Percentiles rank a stretch among this genome's conserved stretches.
phyloP scores from a whole-genome alignment of 2,113 vertebrate species.

The Pipra filicauda region DNA sequence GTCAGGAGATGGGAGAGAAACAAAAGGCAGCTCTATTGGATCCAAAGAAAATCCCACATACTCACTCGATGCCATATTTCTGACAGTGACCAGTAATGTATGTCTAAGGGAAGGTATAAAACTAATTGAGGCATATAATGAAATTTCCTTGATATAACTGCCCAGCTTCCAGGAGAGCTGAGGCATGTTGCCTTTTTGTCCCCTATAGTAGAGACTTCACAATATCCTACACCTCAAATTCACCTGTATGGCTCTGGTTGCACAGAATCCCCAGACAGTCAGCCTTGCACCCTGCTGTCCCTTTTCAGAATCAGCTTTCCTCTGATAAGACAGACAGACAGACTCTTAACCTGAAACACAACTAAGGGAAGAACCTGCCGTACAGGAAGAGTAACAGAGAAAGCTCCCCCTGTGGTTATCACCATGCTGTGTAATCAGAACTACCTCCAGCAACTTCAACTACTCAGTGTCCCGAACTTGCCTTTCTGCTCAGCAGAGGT shows the following conservation, averaged over 20 bases:
- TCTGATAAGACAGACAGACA: not conserved
- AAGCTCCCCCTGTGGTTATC: not conserved
- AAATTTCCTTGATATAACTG: not conserved
- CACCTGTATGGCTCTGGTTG: not conserved
- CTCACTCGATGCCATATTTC: not conserved
- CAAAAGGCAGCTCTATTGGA: not conserved
- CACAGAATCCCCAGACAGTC: not conserved
- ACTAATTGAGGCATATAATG: not conserved
- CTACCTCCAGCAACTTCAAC: not conserved
- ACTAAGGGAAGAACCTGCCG: not conserved
- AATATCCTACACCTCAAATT: not conserved
- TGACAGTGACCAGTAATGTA: not conserved
- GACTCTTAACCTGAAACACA: not conserved
- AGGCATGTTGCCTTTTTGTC: not conserved
- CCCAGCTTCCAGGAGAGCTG: not conserved
- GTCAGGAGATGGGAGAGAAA: not conserved
- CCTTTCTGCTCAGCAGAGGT: not conserved
- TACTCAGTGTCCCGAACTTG: not conserved
- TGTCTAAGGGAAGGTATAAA: not conserved
- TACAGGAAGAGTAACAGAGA: not conserved
- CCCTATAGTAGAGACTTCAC: rapidly evolving
- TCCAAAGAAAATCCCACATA: not conserved
- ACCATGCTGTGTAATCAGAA: not conserved
- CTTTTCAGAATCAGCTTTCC: not conserved
- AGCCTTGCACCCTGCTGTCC: not conserved